phyloP scores from a whole-genome alignment of 2,113 vertebrate species.

The Argyrosomus japonicus region DNA sequence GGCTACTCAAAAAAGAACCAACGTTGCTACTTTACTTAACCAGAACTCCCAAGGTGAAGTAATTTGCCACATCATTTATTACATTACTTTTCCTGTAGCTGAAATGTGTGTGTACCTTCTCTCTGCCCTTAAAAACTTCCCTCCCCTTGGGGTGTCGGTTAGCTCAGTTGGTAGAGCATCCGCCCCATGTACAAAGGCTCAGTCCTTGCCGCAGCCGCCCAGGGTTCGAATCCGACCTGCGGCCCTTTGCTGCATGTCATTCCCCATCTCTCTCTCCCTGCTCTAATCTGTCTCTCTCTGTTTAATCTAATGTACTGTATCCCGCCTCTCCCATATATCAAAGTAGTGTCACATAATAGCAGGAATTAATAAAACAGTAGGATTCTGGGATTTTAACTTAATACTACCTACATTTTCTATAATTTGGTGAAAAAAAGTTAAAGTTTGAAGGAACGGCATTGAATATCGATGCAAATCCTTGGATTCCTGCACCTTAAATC shows the following conservation, averaged over 20 bases:
- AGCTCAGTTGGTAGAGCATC: too few relatives aligned
- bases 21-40: not conserved
- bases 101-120: not conserved
- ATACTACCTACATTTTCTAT: too few relatives aligned
- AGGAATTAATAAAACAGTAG: not conserved
- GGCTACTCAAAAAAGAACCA: not conserved
- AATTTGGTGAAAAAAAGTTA: not conserved
- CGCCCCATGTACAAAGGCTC: too few relatives aligned
- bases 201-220: too few relatives aligned
- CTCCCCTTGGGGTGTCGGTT: too few relatives aligned
- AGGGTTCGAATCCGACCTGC: too few relatives aligned
- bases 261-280: too few relatives aligned
- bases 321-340: not conserved
- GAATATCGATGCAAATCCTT: not conserved
- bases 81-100: not conserved
- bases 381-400: not conserved
- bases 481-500: not conserved
- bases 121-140: not conserved
- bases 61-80: not conserved
- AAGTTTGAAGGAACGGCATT: not conserved
- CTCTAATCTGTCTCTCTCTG: not conserved
- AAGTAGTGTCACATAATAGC: not conserved
- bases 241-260: too few relatives aligned
- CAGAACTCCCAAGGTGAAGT: not conserved
- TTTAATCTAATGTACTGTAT: not conserved